These are phyloP conservation scores for Chloebia gouldiae DNA, from an alignment of 2,113 vertebrate species.

Conservation along the genomic window DNA sequence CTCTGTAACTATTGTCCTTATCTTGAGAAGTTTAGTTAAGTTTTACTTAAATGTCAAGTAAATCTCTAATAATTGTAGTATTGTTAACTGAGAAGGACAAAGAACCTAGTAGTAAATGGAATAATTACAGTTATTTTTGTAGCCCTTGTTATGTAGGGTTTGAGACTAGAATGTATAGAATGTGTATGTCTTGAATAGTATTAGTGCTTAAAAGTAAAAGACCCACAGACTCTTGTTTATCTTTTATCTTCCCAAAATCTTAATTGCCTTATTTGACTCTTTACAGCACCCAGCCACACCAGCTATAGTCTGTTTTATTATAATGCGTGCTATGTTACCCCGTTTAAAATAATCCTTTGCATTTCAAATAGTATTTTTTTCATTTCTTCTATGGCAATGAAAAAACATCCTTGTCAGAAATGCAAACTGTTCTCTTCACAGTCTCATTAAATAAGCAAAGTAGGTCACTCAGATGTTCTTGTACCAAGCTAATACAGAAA, in stretches of 20 bases:
- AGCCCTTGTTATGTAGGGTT: background rate
- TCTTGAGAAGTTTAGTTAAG: background rate
- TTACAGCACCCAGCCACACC: accelerated
- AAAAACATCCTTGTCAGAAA: background rate
- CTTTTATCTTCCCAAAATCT: background rate
- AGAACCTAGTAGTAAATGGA: background rate
- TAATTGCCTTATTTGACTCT: background rate
- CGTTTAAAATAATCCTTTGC: background rate
- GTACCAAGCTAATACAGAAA: background rate
- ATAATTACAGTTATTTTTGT: background rate
- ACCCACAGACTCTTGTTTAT: background rate
- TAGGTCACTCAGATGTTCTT: background rate
- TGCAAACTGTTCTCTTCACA: background rate
- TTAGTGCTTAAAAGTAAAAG: background rate
- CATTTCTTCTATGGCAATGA: background rate
- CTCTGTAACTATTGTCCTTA: background rate
- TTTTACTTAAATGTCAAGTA: background rate
- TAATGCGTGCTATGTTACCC: background rate
- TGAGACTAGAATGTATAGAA: background rate
- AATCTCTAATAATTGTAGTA: background rate
- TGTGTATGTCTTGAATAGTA: background rate
- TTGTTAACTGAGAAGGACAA: background rate
- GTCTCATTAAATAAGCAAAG: background rate
- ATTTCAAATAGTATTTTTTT: background rate
- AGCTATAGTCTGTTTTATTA: background rate